A percentile compares a stretch with the other conserved stretches of the same genome.
Conservation (phyloP, 1,140 invertebrate genomes). For the Cotesia vestalis region DNA sequence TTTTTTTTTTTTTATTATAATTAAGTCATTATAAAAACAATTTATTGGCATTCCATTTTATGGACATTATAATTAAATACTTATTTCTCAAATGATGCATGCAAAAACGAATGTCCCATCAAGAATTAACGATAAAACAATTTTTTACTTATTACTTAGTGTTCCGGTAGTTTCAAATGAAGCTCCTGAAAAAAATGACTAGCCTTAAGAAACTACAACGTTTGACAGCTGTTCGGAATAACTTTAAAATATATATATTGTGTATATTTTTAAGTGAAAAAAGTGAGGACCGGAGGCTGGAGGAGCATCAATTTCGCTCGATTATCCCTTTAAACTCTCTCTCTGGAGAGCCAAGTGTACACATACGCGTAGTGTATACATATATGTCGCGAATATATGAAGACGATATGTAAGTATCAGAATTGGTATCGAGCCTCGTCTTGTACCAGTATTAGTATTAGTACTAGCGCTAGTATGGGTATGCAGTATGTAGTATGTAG, state of each 20-base stretch:
- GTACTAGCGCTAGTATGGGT: neutral
- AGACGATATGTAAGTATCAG: neutral
- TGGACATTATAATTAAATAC: too few species aligned
- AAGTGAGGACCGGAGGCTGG: constrained; percentile 39
- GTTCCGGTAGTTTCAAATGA: neutral
- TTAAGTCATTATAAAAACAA: too few species aligned
- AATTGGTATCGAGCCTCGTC: neutral
- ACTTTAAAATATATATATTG: constrained; percentile 40
- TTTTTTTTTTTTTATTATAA: too few species aligned
- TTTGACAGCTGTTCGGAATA: constrained; percentile 55
- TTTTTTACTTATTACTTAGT: too few species aligned
- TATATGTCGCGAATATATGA: too few species aligned
- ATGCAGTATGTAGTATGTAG: constrained; percentile 9
- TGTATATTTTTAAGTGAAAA: constrained; percentile 59
- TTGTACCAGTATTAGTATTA: too few species aligned
- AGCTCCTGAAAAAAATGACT: constrained; percentile 1
- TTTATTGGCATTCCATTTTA: too few species aligned
- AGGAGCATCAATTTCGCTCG: constrained; percentile 56
- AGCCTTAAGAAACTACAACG: constrained; percentile 30
- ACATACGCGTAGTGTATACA: neutral
- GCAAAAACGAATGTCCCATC: neutral
- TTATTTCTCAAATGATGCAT: neutral
- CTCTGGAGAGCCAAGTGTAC: constrained; percentile 30
- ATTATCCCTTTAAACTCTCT: constrained; percentile 51
- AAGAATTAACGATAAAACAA: too few species aligned